Percentiles rank a stretch among this genome's conserved stretches.
These are phyloP conservation scores for Patella caerulea DNA, from an alignment of 2,888 invertebrate species.

Conservation along the genomic window DNA sequence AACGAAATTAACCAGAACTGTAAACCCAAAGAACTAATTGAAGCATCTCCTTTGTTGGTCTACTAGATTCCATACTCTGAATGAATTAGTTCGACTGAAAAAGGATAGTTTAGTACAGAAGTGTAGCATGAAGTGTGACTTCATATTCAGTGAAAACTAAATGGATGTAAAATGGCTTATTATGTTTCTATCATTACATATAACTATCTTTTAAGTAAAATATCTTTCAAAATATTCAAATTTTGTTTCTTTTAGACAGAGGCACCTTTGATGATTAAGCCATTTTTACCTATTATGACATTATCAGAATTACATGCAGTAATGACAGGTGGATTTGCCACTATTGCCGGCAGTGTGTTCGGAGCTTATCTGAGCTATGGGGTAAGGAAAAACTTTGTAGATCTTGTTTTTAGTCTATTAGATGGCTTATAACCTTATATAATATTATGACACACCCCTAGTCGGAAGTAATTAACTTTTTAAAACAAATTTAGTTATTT, in stretches of 20 bases:
- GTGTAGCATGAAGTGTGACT: not conserved
- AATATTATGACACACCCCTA: not conserved
- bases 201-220: too few relatives aligned
- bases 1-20: too few relatives aligned
- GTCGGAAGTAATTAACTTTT: too few relatives aligned
- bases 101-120: not conserved
- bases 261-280: conserved; percentile 88
- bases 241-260: conserved; percentile 79
- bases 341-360: conserved; percentile 88
- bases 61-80: not conserved
- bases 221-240: too few relatives aligned
- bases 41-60: too few relatives aligned
- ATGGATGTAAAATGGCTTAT: too few relatives aligned
- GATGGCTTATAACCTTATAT: too few relatives aligned
- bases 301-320: conserved; percentile 92
- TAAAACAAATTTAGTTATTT: too few relatives aligned
- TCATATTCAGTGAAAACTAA: not conserved
- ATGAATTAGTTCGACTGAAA: not conserved
- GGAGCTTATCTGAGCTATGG: conserved; percentile 93
- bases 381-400: conserved; percentile 72
- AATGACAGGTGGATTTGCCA: conserved; percentile 95
- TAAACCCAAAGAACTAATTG: too few relatives aligned
- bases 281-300: conserved; percentile 86
- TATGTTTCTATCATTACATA: too few relatives aligned
- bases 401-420: not conserved